Base-by-base conservation (phyloP, 2,113 vertebrate species). In the Urocitellus parryii region DNA sequence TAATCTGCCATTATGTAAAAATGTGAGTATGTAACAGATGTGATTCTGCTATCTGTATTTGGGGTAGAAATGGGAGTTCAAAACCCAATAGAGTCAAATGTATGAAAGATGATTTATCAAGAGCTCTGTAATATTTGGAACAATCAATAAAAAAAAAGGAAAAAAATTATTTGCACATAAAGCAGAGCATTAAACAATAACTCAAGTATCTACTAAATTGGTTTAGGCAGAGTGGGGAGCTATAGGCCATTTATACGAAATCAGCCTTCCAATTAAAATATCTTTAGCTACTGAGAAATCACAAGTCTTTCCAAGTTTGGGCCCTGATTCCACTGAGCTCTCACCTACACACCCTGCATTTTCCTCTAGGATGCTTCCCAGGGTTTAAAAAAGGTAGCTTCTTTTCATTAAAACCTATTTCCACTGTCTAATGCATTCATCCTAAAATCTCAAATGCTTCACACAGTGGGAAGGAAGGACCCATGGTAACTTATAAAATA, bases 171-270 rank as follows among this genome's bases (percentile, higher is more conserved):
- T 90, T 89, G 56, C 7, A 72, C 39, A 74, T 91, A 56, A 78
- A 79, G 74, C 88, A 39, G 18, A 16, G 65, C 53, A 51, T 76
- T 94, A 94, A 91, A 78, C 27, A 56, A 39, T 74, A 97, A 90
- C n/a, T 76, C 51, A 76, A 97, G 45, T 11, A 4, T 96, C 81
- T 96, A 56, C 22, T 84, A 94, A 91, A 61, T 78, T 25, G 42
- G 73, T 91, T 72, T 68, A 74, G 73, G 58, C 56, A 97, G 18
- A 90, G 76, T 45, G 90, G 77, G 65, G 20, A 78, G 11, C 68
- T 85, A 20, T 32, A 91, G 68, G 65, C 61, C 0, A 0, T 84
- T 91, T 65, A 86, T 86, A 97, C 58, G 65, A 61, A 96, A 53
- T 58, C 48, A 27, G 4, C 4, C 7, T 77, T 32, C 58, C 32